phyloP scores from a whole-genome alignment of 2,888 invertebrate genomes.

The Beris chalybata region DNA sequence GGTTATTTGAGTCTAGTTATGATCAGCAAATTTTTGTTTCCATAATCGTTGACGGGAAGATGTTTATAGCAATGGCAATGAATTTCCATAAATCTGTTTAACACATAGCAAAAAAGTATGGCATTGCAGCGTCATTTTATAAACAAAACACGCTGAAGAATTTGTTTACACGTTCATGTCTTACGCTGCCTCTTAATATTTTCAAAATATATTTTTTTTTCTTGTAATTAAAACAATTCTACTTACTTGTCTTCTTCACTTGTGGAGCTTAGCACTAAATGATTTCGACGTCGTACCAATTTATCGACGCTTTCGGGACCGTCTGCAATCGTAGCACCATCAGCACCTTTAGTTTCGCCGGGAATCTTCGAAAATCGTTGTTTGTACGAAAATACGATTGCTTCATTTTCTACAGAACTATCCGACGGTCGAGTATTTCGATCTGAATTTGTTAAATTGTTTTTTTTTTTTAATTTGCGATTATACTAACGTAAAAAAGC shows the following conservation, averaged over 20 bases:
- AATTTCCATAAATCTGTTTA: too few species aligned
- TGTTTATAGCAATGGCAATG: too few species aligned
- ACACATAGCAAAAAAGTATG: too few species aligned
- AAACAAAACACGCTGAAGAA: too few species aligned
- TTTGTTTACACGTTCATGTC: too few species aligned
- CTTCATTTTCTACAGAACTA: conserved; percentile 62
- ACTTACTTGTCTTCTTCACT: conserved; percentile 56
- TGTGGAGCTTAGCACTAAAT: conserved; percentile 47
- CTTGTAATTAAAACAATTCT: background rate
- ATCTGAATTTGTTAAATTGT: conserved; percentile 44
- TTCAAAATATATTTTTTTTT: too few species aligned
- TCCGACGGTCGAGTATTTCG: conserved; percentile 60
- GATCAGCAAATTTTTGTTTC: too few species aligned
- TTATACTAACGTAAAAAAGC: too few species aligned
- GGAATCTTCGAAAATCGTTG: conserved; percentile 63
- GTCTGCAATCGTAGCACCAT: conserved; percentile 52
- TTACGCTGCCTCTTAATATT: too few species aligned
- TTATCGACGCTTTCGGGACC: conserved; percentile 57
- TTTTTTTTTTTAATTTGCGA: background rate
- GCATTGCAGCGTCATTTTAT: too few species aligned
- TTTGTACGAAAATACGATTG: conserved; percentile 58
- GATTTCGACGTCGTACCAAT: conserved; percentile 24
- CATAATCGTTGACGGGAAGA: too few species aligned
- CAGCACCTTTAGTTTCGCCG: conserved; percentile 44
- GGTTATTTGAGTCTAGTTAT: too few species aligned